Evolutionary conservation across 2,797 vertebrate species (phyloP), one percentile per base, ranked within the genome.

Genomic region (Gymnodraco acuticeps): DNA sequence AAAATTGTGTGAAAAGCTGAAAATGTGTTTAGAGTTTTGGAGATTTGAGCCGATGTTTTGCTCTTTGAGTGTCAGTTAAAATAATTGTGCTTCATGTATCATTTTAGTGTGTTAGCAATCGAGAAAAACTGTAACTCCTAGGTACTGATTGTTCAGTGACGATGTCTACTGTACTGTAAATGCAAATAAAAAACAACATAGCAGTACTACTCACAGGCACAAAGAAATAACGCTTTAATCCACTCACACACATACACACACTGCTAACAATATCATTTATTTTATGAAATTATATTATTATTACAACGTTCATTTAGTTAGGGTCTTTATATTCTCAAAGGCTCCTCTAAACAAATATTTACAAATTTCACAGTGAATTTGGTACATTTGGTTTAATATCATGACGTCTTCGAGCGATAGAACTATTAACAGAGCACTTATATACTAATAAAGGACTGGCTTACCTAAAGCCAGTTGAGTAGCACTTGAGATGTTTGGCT

Each of bases 351-450:
- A 70, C 20, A 81, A 71, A 78, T 92, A 93, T 92, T 73, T 92
- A 93, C 91, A 94, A 42, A 85, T 77, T 86, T 93, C 88, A 94
- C 93, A 94, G 90, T 93, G 81, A 88, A 86, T 70, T 78, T 88
- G 85, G 81, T 91, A 70, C 65, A 82, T 82, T 86, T 86, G 78
- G 60, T 78, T 77, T 51, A 52, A 73, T n/a, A 64, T 58, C 48
- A 65, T 7, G 11, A 64, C 10, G 9, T 43, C 19, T n/a, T n/a
- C n/a, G n/a, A n/a, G n/a, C n/a, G n/a, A n/a, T n/a, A n/a, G n/a
- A n/a, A n/a, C n/a, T n/a, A n/a, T n/a, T n/a, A n/a, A n/a, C n/a
- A n/a, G n/a, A n/a, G n/a, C n/a, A n/a, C n/a, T n/a, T n/a, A n/a
- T n/a, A n/a, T n/a, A n/a, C n/a, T n/a, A n/a, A n/a, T n/a, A n/a